These are phyloP conservation scores for Enchytraeus crypticus DNA, from an alignment of 2,888 invertebrate genomes.

Conservation along the genomic window DNA sequence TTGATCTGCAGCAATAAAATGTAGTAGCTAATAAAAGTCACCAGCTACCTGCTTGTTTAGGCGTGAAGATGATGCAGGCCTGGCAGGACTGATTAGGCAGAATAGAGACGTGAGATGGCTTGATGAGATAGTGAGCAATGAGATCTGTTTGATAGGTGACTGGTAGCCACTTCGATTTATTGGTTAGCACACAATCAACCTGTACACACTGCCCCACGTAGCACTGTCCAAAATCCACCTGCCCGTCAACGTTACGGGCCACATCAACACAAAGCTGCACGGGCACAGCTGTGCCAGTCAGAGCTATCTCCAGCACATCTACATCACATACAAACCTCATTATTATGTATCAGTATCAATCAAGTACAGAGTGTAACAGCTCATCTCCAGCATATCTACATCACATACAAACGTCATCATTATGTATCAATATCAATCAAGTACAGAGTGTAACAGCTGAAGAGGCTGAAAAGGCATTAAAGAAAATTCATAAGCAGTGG, in stretches of 20 bases:
- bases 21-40: background rate
- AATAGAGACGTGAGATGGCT: slow-evolving; percentile 42
- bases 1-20: too few species aligned
- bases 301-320: slow-evolving; percentile 37
- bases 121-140: slow-evolving; percentile 44
- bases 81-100: slow-evolving; percentile 39
- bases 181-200: slow-evolving; percentile 38
- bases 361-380: background rate
- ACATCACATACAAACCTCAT: background rate
- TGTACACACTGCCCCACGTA: slow-evolving; percentile 43
- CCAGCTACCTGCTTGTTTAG: slow-evolving; percentile 45
- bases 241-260: slow-evolving; percentile 28
- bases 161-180: slow-evolving; percentile 40
- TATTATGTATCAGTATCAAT: background rate
- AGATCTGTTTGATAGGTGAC: slow-evolving; percentile 42
- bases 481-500: too few species aligned
- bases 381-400: too few species aligned
- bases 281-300: slow-evolving; percentile 48
- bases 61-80: slow-evolving; percentile 45
- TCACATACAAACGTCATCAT: too few species aligned
- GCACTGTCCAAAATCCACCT: slow-evolving; percentile 41
- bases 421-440: background rate
- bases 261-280: slow-evolving; percentile 40
- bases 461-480: too few species aligned
- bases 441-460: too few species aligned